Base-by-base conservation (phyloP, 2,797 vertebrate genomes). In the Enteromius afrohamiltoni region DNA sequence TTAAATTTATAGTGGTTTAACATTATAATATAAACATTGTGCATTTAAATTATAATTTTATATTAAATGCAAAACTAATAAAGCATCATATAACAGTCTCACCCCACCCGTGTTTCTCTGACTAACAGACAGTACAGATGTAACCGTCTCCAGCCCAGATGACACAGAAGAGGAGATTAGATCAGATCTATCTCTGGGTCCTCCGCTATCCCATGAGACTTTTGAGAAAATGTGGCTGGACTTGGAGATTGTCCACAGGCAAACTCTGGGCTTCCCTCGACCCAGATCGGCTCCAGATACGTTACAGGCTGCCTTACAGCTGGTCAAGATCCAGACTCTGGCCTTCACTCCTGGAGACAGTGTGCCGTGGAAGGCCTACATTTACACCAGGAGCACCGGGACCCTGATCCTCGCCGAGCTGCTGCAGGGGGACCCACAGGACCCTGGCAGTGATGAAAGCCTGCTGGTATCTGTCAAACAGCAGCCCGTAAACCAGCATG, bases 311-410 rank as follows among this genome's bases (percentile, higher is more conserved):
- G 96, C 96, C 6, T 93, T 99, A 82, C 96, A 94, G 16, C 93
- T 97, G 6, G 93, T 98, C 86, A 96, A 98, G 88, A 95, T 99
- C 92, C 97, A 98, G 89, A 95, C 96, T 0, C 91, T 99, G 65
- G 98, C 98, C 4, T 95, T 97, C 93, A 99, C 96, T 21, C 95
- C 91, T 3, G 88, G 92, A 0, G 92, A 94, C 13, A 85, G 92
- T 0, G 90, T 91, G 64, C 96, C 96, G 0, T 99, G 98, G 98
- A 98, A 96, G 85, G 96, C 96, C 64, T 99, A 97, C 89, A 91
- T 99, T 82, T 96, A 95, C 85, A 96, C 96, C 29, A 95, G 95
- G 82, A 88, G 92, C 8, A 9, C 85, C 0, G 93, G 94, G 70
- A 88, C 95, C 88, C 86, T 96, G 13, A 95, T 99, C 85, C 90